Conservation (phyloP, 2,113 vertebrate species). For the Mormoops blainvillei region DNA sequence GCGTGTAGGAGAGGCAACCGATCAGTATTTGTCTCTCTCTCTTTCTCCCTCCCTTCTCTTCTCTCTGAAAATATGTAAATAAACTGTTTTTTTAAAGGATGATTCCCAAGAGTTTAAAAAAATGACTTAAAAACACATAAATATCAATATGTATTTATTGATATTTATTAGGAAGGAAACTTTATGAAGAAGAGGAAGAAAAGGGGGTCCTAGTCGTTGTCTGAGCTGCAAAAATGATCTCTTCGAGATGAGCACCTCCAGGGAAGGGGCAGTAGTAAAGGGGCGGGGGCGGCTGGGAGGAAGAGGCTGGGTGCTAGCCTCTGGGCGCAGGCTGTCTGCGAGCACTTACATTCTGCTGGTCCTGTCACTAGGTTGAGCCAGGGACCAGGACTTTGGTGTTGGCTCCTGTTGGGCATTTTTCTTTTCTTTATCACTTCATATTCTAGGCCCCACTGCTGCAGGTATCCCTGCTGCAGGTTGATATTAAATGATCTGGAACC, state of each 20-base stretch:
- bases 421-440: background rate
- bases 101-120: too few species aligned
- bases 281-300: background rate
- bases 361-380: background rate
- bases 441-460: background rate
- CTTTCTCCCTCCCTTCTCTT: too few species aligned
- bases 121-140: background rate
- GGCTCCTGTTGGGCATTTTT: background rate
- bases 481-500: background rate
- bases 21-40: too few species aligned
- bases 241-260: background rate
- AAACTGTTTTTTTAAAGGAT: background rate
- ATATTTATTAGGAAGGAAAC: background rate
- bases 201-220: background rate
- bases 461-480: background rate
- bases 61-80: background rate
- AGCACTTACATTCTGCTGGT: background rate
- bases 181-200: background rate
- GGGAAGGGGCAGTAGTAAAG: background rate
- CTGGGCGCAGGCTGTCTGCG: background rate
- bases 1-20: too few species aligned
- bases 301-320: background rate
- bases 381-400: background rate
- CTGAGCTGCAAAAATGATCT: background rate
- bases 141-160: too few species aligned